Percentiles rank a stretch among this genome's conserved stretches.
Evolutionary conservation across 1,140 invertebrate genomes (phyloP).

Genomic region (Hylaeus volcanicus): DNA sequence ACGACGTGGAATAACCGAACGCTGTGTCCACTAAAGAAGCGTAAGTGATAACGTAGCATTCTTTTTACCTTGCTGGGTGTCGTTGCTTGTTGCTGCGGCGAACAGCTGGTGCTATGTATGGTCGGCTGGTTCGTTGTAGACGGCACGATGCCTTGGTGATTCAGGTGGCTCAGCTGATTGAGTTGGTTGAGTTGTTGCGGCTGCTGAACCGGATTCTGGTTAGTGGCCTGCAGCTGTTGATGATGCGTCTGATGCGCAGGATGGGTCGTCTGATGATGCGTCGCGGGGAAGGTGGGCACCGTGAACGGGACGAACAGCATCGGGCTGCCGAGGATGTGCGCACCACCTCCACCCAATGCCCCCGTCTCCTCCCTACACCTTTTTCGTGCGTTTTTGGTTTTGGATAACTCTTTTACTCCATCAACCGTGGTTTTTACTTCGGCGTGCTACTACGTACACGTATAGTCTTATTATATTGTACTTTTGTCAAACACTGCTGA

Average conservation of each 20-base stretch:
- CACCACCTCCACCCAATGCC: conserved; percentile 81
- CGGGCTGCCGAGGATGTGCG: conserved; percentile 80
- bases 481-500: conserved; percentile 56
- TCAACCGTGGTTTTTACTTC: conserved; percentile 66
- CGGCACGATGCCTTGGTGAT: conserved; percentile 76
- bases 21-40: background rate
- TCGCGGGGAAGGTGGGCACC: conserved; percentile 79
- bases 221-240: conserved; percentile 72
- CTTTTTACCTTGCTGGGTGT: conserved; percentile 78
- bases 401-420: conserved; percentile 63
- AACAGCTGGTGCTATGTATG: conserved; percentile 79
- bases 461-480: conserved; percentile 49
- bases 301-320: conserved; percentile 82
- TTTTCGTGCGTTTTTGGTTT: conserved; percentile 68
- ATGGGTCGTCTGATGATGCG: conserved; percentile 77
- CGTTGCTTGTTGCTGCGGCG: conserved; percentile 78
- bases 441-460: conserved; percentile 59
- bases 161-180: conserved; percentile 77
- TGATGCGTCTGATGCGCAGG: conserved; percentile 77
- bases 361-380: conserved; percentile 81
- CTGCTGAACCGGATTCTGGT: conserved; percentile 69
- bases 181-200: conserved; percentile 73
- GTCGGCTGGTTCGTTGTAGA: conserved; percentile 73
- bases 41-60: conserved; percentile 25
- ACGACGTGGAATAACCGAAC: background rate